A percentile compares a stretch with the other conserved stretches of the same genome.
These are phyloP conservation scores for Amazona vittata DNA, from an alignment of 2,113 vertebrate genomes.

Conservation along the genomic window DNA sequence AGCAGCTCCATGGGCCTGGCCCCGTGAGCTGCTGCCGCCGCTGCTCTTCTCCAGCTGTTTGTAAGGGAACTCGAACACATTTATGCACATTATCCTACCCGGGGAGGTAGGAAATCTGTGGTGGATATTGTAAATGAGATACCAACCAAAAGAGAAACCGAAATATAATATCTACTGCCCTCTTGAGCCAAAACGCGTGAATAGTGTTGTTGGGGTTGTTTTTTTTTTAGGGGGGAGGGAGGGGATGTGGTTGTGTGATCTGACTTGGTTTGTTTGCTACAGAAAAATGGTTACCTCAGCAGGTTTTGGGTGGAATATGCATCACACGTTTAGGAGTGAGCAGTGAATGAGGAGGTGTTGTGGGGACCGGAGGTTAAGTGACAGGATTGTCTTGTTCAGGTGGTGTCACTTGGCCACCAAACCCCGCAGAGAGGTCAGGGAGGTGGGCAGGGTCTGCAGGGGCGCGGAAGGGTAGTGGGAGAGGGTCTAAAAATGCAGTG, in stretches of 20 bases:
- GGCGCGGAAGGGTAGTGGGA: background rate
- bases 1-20: constrained; percentile 14
- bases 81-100: constrained; percentile 67
- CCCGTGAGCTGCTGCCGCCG: background rate
- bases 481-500: background rate
- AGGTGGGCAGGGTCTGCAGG: background rate
- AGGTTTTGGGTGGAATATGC: constrained; percentile 6
- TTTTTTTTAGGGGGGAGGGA: background rate
- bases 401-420: background rate
- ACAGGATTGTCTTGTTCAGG: background rate
- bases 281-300: constrained; percentile 31
- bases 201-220: background rate
- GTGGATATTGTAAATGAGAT: constrained; percentile 24
- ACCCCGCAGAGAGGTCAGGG: background rate
- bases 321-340: background rate
- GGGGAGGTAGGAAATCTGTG: background rate
- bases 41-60: background rate
- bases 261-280: background rate
- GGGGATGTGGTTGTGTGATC: background rate
- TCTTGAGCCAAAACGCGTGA: constrained; percentile 54
- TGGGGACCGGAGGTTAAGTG: background rate
- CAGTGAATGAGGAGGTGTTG: background rate
- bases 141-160: constrained; percentile 36
- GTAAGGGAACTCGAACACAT: constrained; percentile 9
- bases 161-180: constrained; percentile 55